Evolutionary conservation across 2,888 invertebrate species (phyloP), one percentile per base, ranked within the genome.

Genomic region (Drosophila neonasuta): DNA sequence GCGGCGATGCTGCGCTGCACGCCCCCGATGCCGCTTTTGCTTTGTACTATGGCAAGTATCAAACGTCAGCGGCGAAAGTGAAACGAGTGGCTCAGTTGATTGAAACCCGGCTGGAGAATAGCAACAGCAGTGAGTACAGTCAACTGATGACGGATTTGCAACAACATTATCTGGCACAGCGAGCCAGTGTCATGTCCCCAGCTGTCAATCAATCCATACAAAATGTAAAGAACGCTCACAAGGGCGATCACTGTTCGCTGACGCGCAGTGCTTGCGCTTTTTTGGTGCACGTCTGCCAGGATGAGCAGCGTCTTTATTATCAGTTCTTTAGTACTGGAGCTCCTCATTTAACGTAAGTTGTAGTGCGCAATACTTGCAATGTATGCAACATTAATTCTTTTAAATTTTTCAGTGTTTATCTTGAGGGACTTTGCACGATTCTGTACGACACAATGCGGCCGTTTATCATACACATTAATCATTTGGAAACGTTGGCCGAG

Each of bases 401-500:
- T 24, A 6, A 24, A n/a, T 11, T 6, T 8, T 72, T 73, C 13
- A 95, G 95, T n/a, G 92, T 94, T 4, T 98, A 97, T 90, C 91
- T 98, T 54, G 97, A 96, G 80, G 94, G 95, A 0, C 91, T 99
- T 0, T 98, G 98, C 89, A 95, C 94, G 52, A 94, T 95, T 36
- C 90, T 99, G 34, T 99, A 99, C 89, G 99, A 99, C 89, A 94
- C 95, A 5, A 92, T 99, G 73, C 93, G 99, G 2, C 99, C 99
- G 0, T 94, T 97, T 80, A 95, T 99, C 60, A 98, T 99, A 70
- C 97, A 98, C 90, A 97, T 99, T 69, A 97, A 98, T 89, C 99
- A 99, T 90, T 92, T 99, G 88, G 99, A 99, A 92, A 99, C 99
- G 0, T 92, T 99, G 24, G 97, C 99, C 0, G 99, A 99, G 91